phyloP scores from a whole-genome alignment of 2,113 vertebrate species.

The Hippocampus zosterae region DNA sequence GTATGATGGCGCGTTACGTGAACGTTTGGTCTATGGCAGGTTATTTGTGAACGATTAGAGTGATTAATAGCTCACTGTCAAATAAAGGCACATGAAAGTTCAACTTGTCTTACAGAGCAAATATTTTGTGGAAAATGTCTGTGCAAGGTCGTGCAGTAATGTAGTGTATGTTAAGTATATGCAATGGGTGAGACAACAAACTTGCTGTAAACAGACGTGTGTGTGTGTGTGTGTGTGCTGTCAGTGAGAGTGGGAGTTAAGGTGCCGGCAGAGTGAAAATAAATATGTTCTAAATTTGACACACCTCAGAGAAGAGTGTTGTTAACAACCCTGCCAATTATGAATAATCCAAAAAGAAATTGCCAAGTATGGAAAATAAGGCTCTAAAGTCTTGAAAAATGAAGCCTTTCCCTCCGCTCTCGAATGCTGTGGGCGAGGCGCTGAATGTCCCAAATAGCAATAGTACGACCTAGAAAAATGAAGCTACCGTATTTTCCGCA shows the following conservation, averaged over 20 bases:
- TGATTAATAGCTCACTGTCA: conserved; percentile 88
- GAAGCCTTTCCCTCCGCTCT: no score
- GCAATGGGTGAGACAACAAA: conserved; percentile 17
- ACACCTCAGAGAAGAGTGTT: no score
- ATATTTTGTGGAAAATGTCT: conserved; percentile 69
- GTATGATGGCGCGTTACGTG: conserved; percentile 63
- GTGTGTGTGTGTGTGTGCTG: conserved; percentile 24
- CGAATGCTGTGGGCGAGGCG: no score
- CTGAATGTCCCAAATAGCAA: no score
- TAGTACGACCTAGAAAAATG: no score
- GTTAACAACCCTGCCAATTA: no score
- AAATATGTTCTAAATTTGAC: no score
- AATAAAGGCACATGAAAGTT: conserved; percentile 83
- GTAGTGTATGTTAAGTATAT: conserved; percentile 22
- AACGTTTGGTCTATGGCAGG: conserved; percentile 69
- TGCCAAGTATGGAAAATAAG: no score
- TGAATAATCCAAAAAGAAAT: no score
- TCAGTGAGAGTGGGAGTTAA: conserved; percentile 8
- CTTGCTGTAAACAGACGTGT: conserved; percentile 26
- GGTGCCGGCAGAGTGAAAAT: no score
- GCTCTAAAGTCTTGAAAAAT: no score
- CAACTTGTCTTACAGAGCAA: conserved; percentile 80
- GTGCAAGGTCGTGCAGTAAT: neutral
- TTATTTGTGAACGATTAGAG: conserved; percentile 81
- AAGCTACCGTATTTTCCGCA: no score